A percentile compares a stretch with the other conserved stretches of the same genome.
These are phyloP conservation scores for Malthinus seriepunctatus DNA, from an alignment of 2,888 invertebrate genomes.

Conservation along the genomic window DNA sequence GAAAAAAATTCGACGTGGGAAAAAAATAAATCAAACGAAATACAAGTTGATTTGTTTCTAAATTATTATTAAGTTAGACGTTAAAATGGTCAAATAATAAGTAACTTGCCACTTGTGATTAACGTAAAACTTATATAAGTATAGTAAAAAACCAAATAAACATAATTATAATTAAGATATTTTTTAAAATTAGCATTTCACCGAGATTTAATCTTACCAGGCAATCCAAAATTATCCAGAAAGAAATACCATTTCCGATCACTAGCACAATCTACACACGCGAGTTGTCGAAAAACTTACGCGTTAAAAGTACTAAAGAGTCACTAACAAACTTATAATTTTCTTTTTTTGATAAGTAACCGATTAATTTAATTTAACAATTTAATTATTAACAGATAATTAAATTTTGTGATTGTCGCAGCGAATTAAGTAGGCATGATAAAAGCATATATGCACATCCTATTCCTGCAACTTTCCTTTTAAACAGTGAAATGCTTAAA, in stretches of 20 bases:
- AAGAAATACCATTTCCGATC: slow-evolving; percentile 5
- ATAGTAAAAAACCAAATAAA: too few species aligned
- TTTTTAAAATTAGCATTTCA: slow-evolving; percentile 4
- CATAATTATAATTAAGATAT: background rate
- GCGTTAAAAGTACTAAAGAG: background rate
- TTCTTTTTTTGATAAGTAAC: too few species aligned
- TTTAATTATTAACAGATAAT: slow-evolving; percentile 1
- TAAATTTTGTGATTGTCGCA: slow-evolving; percentile 19
- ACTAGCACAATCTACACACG: slow-evolving; percentile 5
- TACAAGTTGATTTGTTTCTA: too few species aligned
- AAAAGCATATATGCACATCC: slow-evolving; percentile 12
- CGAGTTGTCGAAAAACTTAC: background rate
- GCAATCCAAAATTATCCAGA: slow-evolving; percentile 4
- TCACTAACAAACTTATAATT: background rate
- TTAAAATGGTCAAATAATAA: too few species aligned
- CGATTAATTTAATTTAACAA: background rate
- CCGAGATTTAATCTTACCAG: slow-evolving; percentile 1
- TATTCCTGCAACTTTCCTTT: slow-evolving; percentile 16
- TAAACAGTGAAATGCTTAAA: slow-evolving; percentile 21
- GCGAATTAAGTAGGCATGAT: slow-evolving; percentile 15
- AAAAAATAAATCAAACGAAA: too few species aligned
- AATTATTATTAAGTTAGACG: too few species aligned
- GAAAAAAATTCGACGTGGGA: too few species aligned
- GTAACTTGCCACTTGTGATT: too few species aligned
- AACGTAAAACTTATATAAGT: too few species aligned